These are phyloP conservation scores for Nibea coibor DNA, from an alignment of 2,113 vertebrate species.

Conservation along the genomic window DNA sequence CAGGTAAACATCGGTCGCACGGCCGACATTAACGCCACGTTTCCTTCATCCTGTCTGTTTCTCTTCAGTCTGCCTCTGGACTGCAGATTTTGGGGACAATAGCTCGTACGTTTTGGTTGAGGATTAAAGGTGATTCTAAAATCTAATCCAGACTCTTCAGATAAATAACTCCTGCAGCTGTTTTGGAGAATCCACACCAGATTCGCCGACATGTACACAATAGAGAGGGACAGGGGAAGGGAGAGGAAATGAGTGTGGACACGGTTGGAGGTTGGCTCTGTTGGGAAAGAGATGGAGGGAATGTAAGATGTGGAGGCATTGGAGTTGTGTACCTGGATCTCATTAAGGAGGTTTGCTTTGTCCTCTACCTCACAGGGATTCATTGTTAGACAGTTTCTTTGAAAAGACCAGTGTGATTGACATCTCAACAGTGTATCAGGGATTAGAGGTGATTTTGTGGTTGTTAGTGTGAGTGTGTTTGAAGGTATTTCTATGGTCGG, in stretches of 20 bases:
- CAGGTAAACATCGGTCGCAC: constrained; percentile 58
- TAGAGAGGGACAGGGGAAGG: neutral
- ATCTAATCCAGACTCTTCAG: neutral
- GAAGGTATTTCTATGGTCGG: constrained; percentile 46
- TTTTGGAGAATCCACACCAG: constrained; percentile 13
- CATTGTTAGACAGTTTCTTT: constrained; percentile 50
- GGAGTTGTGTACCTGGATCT: constrained; percentile 69
- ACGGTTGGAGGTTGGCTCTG: constrained; percentile 20
- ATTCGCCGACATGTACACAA: constrained; percentile 8
- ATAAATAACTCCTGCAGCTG: neutral
- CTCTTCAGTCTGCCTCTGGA: neutral
- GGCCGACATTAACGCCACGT: constrained; percentile 43
- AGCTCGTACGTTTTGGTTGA: neutral
- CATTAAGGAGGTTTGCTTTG: constrained; percentile 68
- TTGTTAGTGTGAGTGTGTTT: constrained; percentile 61
- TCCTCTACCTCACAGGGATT: constrained; percentile 61
- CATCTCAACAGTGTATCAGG: constrained; percentile 58
- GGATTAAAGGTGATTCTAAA: constrained; percentile 11
- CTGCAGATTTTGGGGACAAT: neutral
- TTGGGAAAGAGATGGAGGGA: constrained; percentile 49
- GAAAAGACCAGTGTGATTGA: constrained; percentile 58
- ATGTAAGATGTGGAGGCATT: constrained; percentile 55
- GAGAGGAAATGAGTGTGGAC: constrained; percentile 9
- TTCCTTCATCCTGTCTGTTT: neutral
- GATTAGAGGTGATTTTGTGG: constrained; percentile 66